Percentiles rank a stretch among this genome's conserved stretches.
Conservation (phyloP, 2,888 invertebrate species). For the Hedya salicella region DNA sequence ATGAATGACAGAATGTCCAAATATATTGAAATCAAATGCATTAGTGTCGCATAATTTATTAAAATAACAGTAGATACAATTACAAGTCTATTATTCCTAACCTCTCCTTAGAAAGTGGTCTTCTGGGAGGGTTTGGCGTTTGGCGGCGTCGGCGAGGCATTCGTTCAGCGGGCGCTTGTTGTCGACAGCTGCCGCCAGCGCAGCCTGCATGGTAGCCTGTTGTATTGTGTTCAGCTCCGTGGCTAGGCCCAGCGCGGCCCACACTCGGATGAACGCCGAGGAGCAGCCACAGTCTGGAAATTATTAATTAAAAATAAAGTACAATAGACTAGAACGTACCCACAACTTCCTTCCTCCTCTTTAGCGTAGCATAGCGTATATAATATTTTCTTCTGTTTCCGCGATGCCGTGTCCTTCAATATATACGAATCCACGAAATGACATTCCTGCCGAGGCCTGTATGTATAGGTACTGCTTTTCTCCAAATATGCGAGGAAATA, state of each 20-base stretch:
- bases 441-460: too few relatives aligned
- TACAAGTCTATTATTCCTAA: slow-evolving; percentile 44
- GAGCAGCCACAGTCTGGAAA: slow-evolving; percentile 85
- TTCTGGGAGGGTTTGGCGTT: slow-evolving; percentile 67
- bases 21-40: too few relatives aligned
- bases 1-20: too few relatives aligned
- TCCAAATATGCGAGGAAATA: too few relatives aligned
- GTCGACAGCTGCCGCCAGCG: slow-evolving; percentile 85
- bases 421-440: too few relatives aligned
- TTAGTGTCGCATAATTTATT: slow-evolving; percentile 1
- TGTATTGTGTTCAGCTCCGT: slow-evolving; percentile 87
- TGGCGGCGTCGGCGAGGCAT: slow-evolving; percentile 82
- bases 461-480: too few relatives aligned
- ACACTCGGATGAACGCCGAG: slow-evolving; percentile 88
- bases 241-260: slow-evolving; percentile 88
- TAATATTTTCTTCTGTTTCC: too few relatives aligned
- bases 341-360: too few relatives aligned
- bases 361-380: too few relatives aligned
- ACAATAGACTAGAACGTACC: too few relatives aligned
- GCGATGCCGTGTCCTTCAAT: too few relatives aligned
- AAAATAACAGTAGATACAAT: slow-evolving; percentile 3
- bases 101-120: slow-evolving; percentile 80
- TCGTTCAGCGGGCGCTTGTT: slow-evolving; percentile 83
- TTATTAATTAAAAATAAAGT: too few relatives aligned
- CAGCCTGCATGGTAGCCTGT: slow-evolving; percentile 85